These are phyloP conservation scores for Lepidurus arcticus DNA, from an alignment of 1,140 invertebrate genomes.

Conservation along the genomic window DNA sequence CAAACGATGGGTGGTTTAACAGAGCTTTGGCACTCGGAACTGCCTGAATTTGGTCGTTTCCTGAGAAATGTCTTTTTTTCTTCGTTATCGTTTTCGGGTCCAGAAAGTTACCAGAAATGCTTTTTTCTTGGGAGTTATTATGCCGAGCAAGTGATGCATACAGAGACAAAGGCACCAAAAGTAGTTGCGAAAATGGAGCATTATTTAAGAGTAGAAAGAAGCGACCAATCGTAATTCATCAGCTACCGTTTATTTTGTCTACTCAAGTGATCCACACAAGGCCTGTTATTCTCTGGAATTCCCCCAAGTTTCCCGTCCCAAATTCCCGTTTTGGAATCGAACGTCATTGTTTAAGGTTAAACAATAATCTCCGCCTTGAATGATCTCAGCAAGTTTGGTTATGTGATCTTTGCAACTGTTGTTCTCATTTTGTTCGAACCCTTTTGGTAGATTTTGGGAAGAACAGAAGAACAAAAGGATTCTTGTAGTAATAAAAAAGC, in stretches of 20 bases:
- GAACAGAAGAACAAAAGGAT: neutral
- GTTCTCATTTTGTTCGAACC: neutral
- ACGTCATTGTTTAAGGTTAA: neutral
- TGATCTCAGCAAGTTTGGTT: neutral
- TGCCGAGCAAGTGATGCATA: neutral
- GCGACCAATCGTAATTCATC: no score
- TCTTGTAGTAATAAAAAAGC: no score
- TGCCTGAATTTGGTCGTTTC: neutral
- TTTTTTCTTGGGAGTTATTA: neutral
- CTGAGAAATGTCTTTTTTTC: neutral
- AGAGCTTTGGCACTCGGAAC: neutral
- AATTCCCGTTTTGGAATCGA: neutral
- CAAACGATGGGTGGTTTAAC: neutral
- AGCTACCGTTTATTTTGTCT: neutral
- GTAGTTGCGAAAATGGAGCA: neutral
- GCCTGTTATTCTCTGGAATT: neutral
- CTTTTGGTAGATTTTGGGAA: neutral
- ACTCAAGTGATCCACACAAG: neutral
- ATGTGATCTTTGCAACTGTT: neutral
- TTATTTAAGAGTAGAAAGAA: neutral
- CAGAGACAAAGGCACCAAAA: neutral
- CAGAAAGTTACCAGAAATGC: neutral
- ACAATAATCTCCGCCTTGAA: neutral
- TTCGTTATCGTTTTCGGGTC: neutral
- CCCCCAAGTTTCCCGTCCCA: neutral